These are phyloP conservation scores for Alosa alosa DNA, from an alignment of 2,113 vertebrate genomes.

Conservation along the genomic window DNA sequence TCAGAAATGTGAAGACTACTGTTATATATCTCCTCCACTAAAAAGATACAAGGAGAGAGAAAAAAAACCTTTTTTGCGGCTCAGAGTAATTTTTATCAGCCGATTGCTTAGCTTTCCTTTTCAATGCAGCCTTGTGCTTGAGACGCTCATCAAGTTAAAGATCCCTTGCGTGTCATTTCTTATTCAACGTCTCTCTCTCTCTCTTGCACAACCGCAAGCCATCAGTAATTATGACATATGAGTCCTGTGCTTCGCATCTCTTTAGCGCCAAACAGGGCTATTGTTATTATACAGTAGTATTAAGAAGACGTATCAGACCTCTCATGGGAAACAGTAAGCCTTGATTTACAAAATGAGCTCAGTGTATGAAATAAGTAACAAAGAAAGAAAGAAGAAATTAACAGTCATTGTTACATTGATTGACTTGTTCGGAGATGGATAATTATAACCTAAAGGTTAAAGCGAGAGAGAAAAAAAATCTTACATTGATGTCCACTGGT, in stretches of 20 bases:
- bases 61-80: no score
- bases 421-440: background rate
- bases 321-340: constrained; percentile 7
- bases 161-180: background rate
- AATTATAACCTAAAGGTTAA: constrained; percentile 7
- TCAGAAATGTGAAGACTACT: background rate
- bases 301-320: background rate
- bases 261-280: background rate
- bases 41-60: background rate
- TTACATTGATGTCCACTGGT: background rate
- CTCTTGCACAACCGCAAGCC: background rate
- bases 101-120: background rate
- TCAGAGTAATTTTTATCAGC: background rate
- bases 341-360: constrained; percentile 2
- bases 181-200: background rate
- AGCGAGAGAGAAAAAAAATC: background rate
- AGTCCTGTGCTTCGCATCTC: background rate
- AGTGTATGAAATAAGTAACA: background rate
- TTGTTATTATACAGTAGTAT: background rate
- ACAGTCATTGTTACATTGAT: background rate
- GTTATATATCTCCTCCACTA: background rate
- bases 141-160: background rate
- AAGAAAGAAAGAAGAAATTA: background rate
- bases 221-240: background rate
- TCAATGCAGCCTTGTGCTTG: background rate